Evolutionary conservation across 1,140 invertebrate species (phyloP), one percentile per base, ranked within the genome.

Genomic region (Leucophenga varia): DNA sequence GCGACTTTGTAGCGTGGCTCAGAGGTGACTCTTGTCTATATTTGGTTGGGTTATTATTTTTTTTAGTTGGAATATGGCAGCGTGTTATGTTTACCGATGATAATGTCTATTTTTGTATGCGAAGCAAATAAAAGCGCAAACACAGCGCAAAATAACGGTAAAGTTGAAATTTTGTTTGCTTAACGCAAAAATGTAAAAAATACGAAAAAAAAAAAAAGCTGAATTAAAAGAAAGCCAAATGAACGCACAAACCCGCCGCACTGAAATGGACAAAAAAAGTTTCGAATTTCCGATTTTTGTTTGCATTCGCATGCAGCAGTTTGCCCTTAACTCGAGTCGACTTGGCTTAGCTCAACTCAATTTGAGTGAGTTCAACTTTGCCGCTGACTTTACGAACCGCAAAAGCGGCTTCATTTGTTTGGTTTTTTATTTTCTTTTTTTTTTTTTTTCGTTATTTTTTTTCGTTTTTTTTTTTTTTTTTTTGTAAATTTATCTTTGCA

Each of bases 401-500:
- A 14, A 6, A 25, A 25, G 22, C 55, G 56, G 54, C 63, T 65
- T 59, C 50, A 67, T 50, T 64, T 56, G 49, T 42, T 50, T 64
- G 60, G 49, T 42, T 61, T 57, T 56, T 57, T 67, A 55, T 61
- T 63, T 67, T 55, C 63, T 65, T 67, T 61, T 67, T 55, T 53
- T 40, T 37, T 43, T 47, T 35, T 46, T 34, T 37, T 38, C 9
- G 19, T 22, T 13, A 25, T 14, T 14, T 20, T 13, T 40, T 12
- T 42, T 37, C 30, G n/a, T 14, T 21, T 14, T 17, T 3, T 28
- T 12, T 32, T 6, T 7, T 12, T 31, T 3, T 16, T 13, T 19
- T 10, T 35, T 34, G 31, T 10, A 28, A 22, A n/a, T 18, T 43
- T 38, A 21, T 43, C 37, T 17, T 37, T 37, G 35, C 12, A 4